A percentile compares a stretch with the other conserved stretches of the same genome.
Evolutionary conservation across 2,113 vertebrate species (phyloP).

Genomic region (Columbina picui): DNA sequence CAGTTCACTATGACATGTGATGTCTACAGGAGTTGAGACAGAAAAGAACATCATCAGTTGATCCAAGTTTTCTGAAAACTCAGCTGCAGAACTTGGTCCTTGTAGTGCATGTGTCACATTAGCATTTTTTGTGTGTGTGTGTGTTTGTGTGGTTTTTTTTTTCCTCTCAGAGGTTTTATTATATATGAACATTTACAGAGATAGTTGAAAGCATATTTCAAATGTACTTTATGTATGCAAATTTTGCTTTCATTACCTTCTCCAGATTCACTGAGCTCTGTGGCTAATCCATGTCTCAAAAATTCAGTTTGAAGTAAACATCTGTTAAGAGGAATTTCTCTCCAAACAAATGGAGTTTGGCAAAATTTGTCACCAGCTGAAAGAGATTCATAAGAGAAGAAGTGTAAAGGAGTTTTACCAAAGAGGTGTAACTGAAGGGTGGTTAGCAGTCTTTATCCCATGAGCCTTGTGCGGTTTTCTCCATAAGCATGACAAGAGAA

Average conservation of each 20-base stretch:
- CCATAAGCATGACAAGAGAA: not conserved
- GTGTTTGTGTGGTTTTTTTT: not conserved
- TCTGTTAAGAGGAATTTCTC: not conserved
- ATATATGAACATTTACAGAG: not conserved
- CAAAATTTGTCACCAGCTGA: not conserved
- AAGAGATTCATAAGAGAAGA: not conserved
- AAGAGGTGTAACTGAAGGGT: not conserved
- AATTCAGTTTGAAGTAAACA: not conserved
- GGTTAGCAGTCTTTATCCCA: not conserved
- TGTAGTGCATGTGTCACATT: not conserved
- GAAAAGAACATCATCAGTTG: not conserved
- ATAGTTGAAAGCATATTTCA: not conserved
- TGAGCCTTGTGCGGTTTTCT: rapidly evolving
- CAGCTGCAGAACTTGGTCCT: not conserved
- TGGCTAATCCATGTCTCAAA: not conserved
- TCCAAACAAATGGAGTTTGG: not conserved
- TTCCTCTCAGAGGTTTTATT: not conserved
- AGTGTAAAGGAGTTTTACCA: not conserved
- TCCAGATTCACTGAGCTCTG: not conserved
- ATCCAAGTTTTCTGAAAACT: not conserved
- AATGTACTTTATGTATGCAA: not conserved
- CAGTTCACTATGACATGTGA: not conserved
- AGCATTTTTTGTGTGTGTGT: too few relatives aligned
- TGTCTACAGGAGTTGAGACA: not conserved
- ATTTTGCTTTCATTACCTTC: not conserved